Evolutionary conservation across 2,113 vertebrate species (phyloP), one percentile per base, ranked within the genome.

Genomic region (Trogon melanurus): DNA sequence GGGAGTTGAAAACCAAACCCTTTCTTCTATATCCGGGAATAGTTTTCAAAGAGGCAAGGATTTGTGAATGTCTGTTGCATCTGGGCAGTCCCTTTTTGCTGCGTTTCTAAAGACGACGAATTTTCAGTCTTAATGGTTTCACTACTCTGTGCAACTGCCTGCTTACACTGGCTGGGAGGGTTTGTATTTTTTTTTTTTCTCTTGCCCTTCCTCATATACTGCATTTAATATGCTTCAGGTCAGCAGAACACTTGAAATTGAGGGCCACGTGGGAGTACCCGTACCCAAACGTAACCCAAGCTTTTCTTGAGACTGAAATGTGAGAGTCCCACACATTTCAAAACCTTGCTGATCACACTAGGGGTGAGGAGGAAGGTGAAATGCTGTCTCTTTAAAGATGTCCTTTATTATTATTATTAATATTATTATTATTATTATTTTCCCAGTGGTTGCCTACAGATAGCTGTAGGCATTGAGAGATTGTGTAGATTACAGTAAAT

Each of bases 401-500:
- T 97, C 96, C 96, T 97, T 96, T 96, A 64, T 96, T 69, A 76
- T 92, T 54, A 32, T 95, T 65, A 69, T 93, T 84, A 45, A 95
- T 87, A 64, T 94, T 95, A 34, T 95, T 67, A 65, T 94, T 94
- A 58, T 96, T 73, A 84, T 94, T 79, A 95, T 96, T 95, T 94
- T 94, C 82, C 86, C 93, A 95, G 94, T 96, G 97, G 96, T 96
- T 91, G 95, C 96, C 97, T 93, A 62, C 85, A 84, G 95, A 69
- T 88, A 97, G 89, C 95, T 97, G 79, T 93, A 26, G 96, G 98
- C 98, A 98, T 98, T 98, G 98, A 98, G 98, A 98, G 98, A 98
- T 98, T 98, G 98, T 98, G 98, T 99, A 98, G 98, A 98, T 98
- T 98, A 99, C 98, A 98, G 99, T 99, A 99, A 99, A 98, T 99